Evolutionary conservation across 2,797 vertebrate species (phyloP).

Genomic region (Myotis findleyi): DNA sequence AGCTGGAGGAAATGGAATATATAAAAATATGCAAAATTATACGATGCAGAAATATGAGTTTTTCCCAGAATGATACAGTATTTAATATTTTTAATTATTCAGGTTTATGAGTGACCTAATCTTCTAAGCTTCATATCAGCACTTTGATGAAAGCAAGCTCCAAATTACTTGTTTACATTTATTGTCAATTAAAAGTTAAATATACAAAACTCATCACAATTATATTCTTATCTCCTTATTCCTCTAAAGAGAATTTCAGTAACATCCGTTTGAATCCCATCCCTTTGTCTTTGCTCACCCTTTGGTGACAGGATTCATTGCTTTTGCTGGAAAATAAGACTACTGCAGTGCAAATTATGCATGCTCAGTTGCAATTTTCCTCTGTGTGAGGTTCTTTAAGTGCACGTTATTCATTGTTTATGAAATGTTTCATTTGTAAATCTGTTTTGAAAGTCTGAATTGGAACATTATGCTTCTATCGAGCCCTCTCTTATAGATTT

Average conservation of each 20-base stretch:
- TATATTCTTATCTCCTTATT: neutral
- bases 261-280: neutral
- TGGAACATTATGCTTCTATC: constrained; percentile 47
- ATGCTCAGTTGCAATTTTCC: constrained; percentile 52
- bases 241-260: neutral
- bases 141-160: neutral
- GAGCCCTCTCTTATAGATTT: constrained; percentile 37
- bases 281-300: neutral
- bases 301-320: constrained; percentile 57
- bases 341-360: constrained; percentile 53
- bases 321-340: constrained; percentile 64
- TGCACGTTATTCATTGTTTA: constrained; percentile 59
- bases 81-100: constrained; percentile 4
- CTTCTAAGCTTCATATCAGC: neutral
- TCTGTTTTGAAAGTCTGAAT: constrained; percentile 67
- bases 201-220: neutral
- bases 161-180: neutral
- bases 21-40: neutral
- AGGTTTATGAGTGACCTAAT: neutral
- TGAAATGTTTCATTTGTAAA: constrained; percentile 73
- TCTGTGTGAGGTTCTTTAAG: constrained; percentile 50
- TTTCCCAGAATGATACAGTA: neutral
- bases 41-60: neutral
- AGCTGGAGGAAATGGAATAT: neutral
- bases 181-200: neutral